Evolutionary conservation across 2,888 invertebrate genomes (phyloP), one percentile per base, ranked within the genome.

Genomic region (Azorinus chamasolen): DNA sequence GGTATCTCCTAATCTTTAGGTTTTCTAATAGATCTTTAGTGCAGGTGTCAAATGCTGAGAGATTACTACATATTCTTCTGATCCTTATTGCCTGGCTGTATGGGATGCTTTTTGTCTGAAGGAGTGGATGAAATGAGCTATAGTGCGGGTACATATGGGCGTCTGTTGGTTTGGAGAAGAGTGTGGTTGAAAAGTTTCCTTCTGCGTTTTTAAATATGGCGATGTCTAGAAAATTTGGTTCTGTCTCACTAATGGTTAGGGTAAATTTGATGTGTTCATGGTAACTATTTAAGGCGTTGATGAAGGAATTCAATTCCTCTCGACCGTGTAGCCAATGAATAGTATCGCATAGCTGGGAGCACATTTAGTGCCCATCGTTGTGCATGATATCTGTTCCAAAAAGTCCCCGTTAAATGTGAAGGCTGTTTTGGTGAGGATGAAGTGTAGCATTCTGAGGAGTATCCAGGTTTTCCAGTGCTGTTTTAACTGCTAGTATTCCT

Each of bases 221-320:
- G 1, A 46, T 65, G 37, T 65, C 64, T 12, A 65, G 55, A 41
- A 66, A 66, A 1, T 20, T 20, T 18, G 37, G 20, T 20, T 39
- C 6, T 57, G 57, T 24, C 24, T 48, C 18, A 0, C 39, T 58
- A 22, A 27, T 39, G 45, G 57, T 58, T 16, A 51, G 37, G 20
- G 66, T 66, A 41, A 66, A 58, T 37, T 58, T 57, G 18, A 66
- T 66, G 37, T 57, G 24, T 50, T 57, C 14, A 24, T 66, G 58
- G 16, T 41, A 48, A 41, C 16, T 58, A 20, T 66, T 58, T 18
- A 46, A 58, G 54, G 46, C 27, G 16, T 20, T 12, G 18, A 50
- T 22, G 43, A 66, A 66, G 10, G 37, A 2, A 37, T 58, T 8
- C 16, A 66, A 41, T 39, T 66, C 50, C 20, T 22, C 16, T 14